phyloP scores from a whole-genome alignment of 1,140 invertebrate genomes.

The Conus ventricosus region DNA sequence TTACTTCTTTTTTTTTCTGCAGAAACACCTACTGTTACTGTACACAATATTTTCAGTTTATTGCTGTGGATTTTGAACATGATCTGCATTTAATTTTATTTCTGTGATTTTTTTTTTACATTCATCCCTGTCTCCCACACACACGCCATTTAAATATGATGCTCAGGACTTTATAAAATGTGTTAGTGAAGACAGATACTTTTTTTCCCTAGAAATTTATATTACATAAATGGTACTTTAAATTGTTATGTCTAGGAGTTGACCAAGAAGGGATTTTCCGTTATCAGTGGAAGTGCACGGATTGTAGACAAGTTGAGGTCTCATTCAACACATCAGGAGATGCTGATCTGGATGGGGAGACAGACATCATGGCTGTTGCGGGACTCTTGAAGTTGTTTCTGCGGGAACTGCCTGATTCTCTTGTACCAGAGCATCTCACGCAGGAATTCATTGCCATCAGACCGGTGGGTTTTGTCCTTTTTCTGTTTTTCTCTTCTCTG shows the following conservation, averaged over 20 bases:
- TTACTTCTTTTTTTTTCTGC: too few species aligned
- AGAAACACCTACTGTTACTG: too few species aligned
- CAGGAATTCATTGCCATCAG: constrained; percentile 63
- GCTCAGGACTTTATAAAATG: background rate
- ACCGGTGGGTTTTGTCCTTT: constrained; percentile 49
- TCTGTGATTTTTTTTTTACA: too few species aligned
- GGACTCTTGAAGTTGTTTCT: constrained; percentile 75
- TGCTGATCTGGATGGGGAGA: constrained; percentile 71
- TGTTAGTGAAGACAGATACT: background rate
- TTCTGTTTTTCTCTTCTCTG: background rate
- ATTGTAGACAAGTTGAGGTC: constrained; percentile 72
- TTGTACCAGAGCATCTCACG: constrained; percentile 71
- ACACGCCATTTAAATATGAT: too few species aligned
- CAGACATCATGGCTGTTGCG: constrained; percentile 73
- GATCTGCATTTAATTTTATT: too few species aligned
- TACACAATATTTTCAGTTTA: too few species aligned
- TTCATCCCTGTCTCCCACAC: too few species aligned
- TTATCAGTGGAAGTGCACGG: constrained; percentile 71
- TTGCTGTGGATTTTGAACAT: too few species aligned
- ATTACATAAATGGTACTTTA: too few species aligned
- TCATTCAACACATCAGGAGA: constrained; percentile 73
- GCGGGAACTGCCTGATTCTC: constrained; percentile 73
- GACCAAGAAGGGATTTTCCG: constrained; percentile 75
- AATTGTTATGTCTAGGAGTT: constrained; percentile 49
- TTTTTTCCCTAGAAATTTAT: background rate